These are phyloP conservation scores for Entomobrya multifasciata DNA, from an alignment of 2,888 invertebrate species.

Conservation along the genomic window DNA sequence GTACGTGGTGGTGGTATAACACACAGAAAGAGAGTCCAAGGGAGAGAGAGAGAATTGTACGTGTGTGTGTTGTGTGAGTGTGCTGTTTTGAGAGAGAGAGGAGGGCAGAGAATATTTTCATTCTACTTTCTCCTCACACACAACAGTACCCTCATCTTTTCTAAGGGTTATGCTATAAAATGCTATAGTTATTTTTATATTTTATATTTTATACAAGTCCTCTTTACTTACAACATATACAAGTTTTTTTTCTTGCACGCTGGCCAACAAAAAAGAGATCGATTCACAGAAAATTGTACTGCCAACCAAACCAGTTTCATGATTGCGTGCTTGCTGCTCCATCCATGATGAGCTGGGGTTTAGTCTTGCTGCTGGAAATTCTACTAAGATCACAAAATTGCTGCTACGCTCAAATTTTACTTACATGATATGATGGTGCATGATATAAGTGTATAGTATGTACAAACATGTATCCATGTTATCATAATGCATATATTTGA, in stretches of 20 bases:
- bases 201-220: background rate
- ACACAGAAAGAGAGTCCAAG: background rate
- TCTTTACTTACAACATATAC: background rate
- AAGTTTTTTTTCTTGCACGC: conserved; percentile 49
- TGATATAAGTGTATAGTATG: too few relatives aligned
- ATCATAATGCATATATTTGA: too few relatives aligned
- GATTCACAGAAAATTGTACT: conserved; percentile 50
- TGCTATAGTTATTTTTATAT: conserved; percentile 25
- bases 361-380: background rate
- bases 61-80: background rate
- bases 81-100: too few relatives aligned
- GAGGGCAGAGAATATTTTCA: conserved; percentile 6
- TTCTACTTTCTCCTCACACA: background rate
- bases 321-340: conserved; percentile 19
- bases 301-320: conserved; percentile 8
- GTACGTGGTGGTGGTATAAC: conserved; percentile 31
- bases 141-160: conserved; percentile 4
- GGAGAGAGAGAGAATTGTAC: conserved; percentile 9
- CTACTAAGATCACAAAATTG: background rate
- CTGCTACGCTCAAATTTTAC: too few relatives aligned
- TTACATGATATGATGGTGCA: too few relatives aligned
- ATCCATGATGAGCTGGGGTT: conserved; percentile 27
- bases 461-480: too few relatives aligned
- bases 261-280: conserved; percentile 68
- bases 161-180: conserved; percentile 19